Conservation (phyloP, 2,888 invertebrate species). For the Zaprionus lineosus region DNA sequence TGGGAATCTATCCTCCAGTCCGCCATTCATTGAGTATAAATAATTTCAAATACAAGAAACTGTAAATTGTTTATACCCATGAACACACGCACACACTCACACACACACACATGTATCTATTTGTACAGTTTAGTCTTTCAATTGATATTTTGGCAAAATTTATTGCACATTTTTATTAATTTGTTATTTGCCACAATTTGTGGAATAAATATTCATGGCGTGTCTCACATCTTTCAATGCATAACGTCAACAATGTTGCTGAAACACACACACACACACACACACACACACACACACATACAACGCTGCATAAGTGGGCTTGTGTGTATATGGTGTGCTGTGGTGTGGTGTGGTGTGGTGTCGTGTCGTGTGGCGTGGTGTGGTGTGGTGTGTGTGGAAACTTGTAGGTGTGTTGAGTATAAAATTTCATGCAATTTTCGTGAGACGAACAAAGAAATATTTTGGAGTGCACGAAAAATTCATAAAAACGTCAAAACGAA, state of each 20-base stretch:
- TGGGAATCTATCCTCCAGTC: no score
- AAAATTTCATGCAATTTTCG: slow-evolving; percentile 59
- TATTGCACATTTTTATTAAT: background rate
- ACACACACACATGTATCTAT: no score
- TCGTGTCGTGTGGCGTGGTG: slow-evolving; percentile 8
- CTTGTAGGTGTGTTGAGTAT: slow-evolving; percentile 10
- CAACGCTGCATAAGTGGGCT: no score
- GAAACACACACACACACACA: background rate
- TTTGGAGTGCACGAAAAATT: slow-evolving; percentile 59
- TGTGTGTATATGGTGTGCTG: background rate
- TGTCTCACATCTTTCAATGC: background rate
- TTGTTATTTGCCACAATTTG: background rate
- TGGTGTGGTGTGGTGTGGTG: background rate
- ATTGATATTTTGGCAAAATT: no score
- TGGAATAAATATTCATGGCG: background rate
- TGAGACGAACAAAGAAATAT: slow-evolving; percentile 65
- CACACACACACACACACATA: background rate
- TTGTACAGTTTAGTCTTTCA: no score
- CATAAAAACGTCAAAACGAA: slow-evolving; percentile 49
- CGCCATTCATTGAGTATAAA: no score
- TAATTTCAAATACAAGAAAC: no score
- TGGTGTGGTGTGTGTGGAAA: background rate
- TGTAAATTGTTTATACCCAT: no score
- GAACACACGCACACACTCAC: no score
- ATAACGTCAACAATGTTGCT: slow-evolving; percentile 17